A percentile compares a stretch with the other conserved stretches of the same genome.
These are phyloP conservation scores for Xanthorhoe spadicearia DNA, from an alignment of 2,888 invertebrate species.

Conservation along the genomic window DNA sequence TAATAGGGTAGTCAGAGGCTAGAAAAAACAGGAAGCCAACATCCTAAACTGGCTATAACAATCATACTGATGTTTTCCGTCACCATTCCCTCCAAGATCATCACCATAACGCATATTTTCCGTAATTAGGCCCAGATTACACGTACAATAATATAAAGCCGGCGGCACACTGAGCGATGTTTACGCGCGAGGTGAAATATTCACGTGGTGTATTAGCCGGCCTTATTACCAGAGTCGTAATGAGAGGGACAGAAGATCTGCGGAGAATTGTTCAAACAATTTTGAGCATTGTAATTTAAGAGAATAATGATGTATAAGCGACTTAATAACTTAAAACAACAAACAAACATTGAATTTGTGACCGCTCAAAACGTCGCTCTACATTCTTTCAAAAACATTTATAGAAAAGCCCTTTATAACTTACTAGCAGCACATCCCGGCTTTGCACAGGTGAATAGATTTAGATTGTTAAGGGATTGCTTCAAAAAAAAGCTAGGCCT, in stretches of 20 bases:
- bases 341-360: too few species aligned
- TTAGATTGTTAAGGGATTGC: too few species aligned
- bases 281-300: neutral
- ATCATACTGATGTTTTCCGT: conserved; percentile 10
- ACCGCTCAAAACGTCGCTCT: too few species aligned
- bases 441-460: too few species aligned
- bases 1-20: too few species aligned
- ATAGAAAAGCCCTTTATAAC: too few species aligned
- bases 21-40: neutral
- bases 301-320: too few species aligned
- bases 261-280: conserved; percentile 25
- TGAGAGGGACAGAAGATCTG: conserved; percentile 33
- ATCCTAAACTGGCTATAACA: neutral
- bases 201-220: conserved; percentile 45
- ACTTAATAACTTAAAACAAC: too few species aligned
- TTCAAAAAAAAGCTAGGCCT: too few species aligned
- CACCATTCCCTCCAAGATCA: conserved; percentile 19
- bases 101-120: conserved; percentile 22
- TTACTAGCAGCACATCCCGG: too few species aligned
- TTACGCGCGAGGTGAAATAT: conserved; percentile 46
- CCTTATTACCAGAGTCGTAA: conserved; percentile 47
- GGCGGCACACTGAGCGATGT: conserved; percentile 41
- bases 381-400: too few species aligned
- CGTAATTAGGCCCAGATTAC: conserved; percentile 30
- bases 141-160: conserved; percentile 32